phyloP scores from a whole-genome alignment of 2,797 vertebrate species.

The Ambastaia sidthimunki region DNA sequence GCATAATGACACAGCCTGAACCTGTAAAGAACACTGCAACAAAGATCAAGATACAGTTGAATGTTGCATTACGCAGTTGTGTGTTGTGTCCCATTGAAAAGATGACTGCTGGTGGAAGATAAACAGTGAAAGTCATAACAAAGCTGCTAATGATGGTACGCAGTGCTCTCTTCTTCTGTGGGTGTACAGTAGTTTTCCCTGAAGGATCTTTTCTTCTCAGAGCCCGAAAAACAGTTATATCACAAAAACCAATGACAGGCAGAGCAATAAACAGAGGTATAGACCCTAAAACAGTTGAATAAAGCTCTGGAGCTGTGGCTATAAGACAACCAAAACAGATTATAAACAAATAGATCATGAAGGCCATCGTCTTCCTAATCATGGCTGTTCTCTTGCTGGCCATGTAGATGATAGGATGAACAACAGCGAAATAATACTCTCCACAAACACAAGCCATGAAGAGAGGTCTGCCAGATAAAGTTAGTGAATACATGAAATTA shows the following conservation, averaged over 20 bases:
- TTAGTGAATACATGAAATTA: constrained; percentile 21
- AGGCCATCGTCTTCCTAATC: constrained; percentile 46
- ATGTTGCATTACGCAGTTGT: neutral
- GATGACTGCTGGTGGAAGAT: constrained; percentile 60
- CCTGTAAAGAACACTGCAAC: constrained; percentile 32
- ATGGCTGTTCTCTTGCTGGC: constrained; percentile 60
- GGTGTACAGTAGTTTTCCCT: constrained; percentile 63
- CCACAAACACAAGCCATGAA: constrained; percentile 71
- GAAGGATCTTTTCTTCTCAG: constrained; percentile 57
- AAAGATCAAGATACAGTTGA: constrained; percentile 52
- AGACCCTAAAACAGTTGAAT: constrained; percentile 31
- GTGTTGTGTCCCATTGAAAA: constrained; percentile 41
- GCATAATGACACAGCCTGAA: constrained; percentile 46
- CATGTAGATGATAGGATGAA: constrained; percentile 70
- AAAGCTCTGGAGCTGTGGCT: neutral
- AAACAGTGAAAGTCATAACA: constrained; percentile 58
- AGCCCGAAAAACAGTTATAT: constrained; percentile 63
- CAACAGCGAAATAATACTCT: constrained; percentile 73
- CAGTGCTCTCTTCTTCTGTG: constrained; percentile 72
- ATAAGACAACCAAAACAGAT: neutral
- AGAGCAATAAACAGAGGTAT: constrained; percentile 52
- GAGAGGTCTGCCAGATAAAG: constrained; percentile 66
- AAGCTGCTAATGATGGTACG: constrained; percentile 68
- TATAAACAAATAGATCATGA: constrained; percentile 57
- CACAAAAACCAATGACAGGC: constrained; percentile 66